phyloP scores from a whole-genome alignment of 2,888 invertebrate species.

The Dolomedes plantarius region DNA sequence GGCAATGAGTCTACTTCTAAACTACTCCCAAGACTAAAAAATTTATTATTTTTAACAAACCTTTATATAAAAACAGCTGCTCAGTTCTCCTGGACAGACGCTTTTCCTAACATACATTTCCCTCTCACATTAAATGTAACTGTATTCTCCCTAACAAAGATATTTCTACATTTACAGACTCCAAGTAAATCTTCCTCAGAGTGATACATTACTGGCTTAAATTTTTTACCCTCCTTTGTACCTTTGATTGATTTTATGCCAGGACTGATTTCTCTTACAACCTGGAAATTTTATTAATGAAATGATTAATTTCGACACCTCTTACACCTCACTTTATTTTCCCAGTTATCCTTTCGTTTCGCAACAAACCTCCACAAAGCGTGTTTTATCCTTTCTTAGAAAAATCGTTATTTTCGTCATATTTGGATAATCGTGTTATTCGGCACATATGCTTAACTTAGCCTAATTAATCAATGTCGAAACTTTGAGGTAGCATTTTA shows the following conservation, averaged over 20 bases:
- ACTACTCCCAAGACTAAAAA: too few species aligned
- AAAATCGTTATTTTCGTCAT: constrained; percentile 11
- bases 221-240: neutral
- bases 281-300: neutral
- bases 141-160: too few species aligned
- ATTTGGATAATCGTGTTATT: neutral
- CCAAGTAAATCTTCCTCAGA: too few species aligned
- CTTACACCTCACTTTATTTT: neutral
- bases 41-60: too few species aligned
- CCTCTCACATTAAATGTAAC: too few species aligned
- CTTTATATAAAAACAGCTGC: too few species aligned
- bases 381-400: neutral
- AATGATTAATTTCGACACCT: constrained; percentile 6
- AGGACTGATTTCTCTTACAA: neutral
- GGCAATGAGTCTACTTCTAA: too few species aligned
- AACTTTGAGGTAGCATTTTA: neutral
- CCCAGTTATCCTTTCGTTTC: neutral
- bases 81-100: too few species aligned
- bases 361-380: neutral
- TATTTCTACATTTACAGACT: too few species aligned
- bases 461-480: constrained; percentile 7
- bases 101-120: too few species aligned
- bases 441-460: neutral
- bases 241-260: neutral
- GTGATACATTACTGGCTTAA: neutral